phyloP scores from a whole-genome alignment of 2,888 invertebrate genomes.

The Epirrhoe tristata region DNA sequence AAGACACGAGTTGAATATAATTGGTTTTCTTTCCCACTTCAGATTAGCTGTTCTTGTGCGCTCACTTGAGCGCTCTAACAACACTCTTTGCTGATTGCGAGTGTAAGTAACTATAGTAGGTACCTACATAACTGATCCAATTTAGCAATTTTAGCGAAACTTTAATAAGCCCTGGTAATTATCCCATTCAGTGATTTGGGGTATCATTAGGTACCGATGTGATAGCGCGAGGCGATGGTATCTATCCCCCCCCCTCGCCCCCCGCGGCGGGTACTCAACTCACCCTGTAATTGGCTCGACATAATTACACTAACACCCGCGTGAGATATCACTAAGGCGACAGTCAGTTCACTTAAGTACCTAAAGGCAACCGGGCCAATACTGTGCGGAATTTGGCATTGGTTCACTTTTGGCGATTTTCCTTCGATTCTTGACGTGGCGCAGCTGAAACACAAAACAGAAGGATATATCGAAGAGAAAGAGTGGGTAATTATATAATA shows the following conservation, averaged over 20 bases:
- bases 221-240: slow-evolving; percentile 18
- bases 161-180: slow-evolving; percentile 21
- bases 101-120: no score
- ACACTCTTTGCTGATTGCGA: background rate
- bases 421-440: no score
- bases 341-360: slow-evolving; percentile 5
- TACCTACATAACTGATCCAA: slow-evolving; percentile 4
- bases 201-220: slow-evolving; percentile 25
- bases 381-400: no score
- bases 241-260: background rate
- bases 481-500: no score
- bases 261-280: slow-evolving; percentile 14
- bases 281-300: slow-evolving; percentile 24
- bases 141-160: slow-evolving; percentile 24
- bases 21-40: background rate
- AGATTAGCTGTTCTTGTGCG: background rate
- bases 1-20: background rate
- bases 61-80: background rate
- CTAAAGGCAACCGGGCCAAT: no score
- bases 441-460: no score
- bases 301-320: slow-evolving; percentile 24
- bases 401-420: no score
- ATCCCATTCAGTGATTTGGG: slow-evolving; percentile 29
- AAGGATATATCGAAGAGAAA: no score
- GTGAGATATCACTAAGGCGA: background rate